Percentiles rank a stretch among this genome's conserved stretches.
Conservation (phyloP, 2,888 invertebrate species). For the Nomada ruficornis region DNA sequence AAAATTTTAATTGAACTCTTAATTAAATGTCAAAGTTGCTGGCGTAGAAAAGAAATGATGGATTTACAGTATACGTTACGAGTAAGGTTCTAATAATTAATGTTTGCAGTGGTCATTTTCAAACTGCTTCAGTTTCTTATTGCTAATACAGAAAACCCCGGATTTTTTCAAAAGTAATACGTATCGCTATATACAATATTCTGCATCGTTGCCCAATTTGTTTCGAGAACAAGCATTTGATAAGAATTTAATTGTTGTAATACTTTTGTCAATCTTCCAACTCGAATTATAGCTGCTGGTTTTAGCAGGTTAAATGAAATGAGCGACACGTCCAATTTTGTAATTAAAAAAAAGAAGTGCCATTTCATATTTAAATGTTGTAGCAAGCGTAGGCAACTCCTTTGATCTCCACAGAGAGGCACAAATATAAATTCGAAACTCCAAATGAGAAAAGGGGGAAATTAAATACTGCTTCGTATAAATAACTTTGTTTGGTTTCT, state of each 20-base stretch:
- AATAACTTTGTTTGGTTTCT: constrained; percentile 29
- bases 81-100: not conserved
- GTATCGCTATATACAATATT: too few species aligned
- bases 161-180: not conserved
- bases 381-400: not conserved
- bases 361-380: constrained; percentile 8
- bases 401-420: not conserved
- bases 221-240: too few species aligned
- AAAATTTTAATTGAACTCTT: constrained; percentile 12
- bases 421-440: constrained; percentile 25
- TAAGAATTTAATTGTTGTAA: too few species aligned
- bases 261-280: not conserved
- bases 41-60: not conserved
- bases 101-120: not conserved
- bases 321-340: too few species aligned
- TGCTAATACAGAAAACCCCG: not conserved
- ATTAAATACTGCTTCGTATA: constrained; percentile 32
- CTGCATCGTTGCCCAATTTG: too few species aligned
- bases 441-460: not conserved
- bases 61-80: not conserved
- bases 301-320: too few species aligned
- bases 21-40: constrained; percentile 14
- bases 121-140: not conserved
- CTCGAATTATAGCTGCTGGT: not conserved
- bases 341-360: too few species aligned